phyloP scores from a whole-genome alignment of 92 coral and sea anemone genomes.

The Phenganax stokvisi region DNA sequence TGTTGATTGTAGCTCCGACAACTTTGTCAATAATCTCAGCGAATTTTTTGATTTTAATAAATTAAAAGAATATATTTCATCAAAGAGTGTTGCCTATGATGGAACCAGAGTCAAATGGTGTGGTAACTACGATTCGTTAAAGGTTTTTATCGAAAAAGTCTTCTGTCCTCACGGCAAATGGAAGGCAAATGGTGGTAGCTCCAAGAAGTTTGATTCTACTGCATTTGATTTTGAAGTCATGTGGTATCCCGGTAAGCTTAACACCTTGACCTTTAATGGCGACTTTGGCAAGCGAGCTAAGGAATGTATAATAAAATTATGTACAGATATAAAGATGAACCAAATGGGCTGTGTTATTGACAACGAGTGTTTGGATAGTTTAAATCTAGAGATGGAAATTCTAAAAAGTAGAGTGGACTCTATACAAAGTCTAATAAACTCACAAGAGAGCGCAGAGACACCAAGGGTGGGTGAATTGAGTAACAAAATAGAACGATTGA shows the following conservation, averaged over 20 bases:
- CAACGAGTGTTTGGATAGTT: not conserved
- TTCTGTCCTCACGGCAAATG: not conserved
- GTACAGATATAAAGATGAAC: not conserved
- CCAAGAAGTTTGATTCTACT: not conserved
- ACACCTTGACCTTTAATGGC: not conserved
- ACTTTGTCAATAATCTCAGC: too few relatives aligned
- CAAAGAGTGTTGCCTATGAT: too few relatives aligned
- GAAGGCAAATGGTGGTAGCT: not conserved
- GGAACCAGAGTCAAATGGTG: too few relatives aligned
- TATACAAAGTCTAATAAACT: not conserved
- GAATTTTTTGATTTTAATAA: too few relatives aligned
- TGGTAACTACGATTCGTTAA: slow-evolving; percentile 1
- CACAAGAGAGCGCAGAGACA: not conserved
- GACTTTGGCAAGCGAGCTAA: not conserved
- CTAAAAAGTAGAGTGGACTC: not conserved
- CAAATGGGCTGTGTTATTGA: not conserved
- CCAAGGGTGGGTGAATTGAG: too few relatives aligned
- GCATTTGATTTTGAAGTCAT: not conserved
- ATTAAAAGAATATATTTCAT: too few relatives aligned
- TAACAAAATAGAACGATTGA: too few relatives aligned
- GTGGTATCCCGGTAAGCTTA: not conserved
- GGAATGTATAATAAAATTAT: not conserved
- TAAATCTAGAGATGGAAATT: not conserved
- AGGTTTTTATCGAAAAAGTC: not conserved
- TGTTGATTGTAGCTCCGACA: too few relatives aligned